Evolutionary conservation across 2,113 vertebrate species (phyloP).

Genomic region (Apteryx owenii): DNA sequence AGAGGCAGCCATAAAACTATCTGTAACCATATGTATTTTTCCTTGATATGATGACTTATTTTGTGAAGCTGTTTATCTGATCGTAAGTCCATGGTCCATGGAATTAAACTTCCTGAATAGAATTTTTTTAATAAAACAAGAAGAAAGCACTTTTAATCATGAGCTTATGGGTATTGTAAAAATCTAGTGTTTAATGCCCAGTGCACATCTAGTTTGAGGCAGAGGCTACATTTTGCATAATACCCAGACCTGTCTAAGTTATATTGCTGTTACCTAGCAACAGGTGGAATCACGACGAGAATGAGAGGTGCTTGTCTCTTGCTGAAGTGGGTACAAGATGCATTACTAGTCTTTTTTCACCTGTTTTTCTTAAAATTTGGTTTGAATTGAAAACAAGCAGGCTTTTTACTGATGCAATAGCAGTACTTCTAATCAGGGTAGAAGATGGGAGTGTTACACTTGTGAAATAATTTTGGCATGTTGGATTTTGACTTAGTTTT

Average conservation of each 20-base stretch:
- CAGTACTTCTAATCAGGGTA: background rate
- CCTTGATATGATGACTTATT: background rate
- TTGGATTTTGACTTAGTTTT: background rate
- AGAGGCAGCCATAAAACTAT: background rate
- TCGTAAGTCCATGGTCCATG: accelerated
- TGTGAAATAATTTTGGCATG: background rate
- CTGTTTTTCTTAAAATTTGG: constrained; percentile 44
- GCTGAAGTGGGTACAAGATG: constrained; percentile 56
- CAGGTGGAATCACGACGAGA: constrained; percentile 64
- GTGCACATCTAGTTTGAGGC: constrained; percentile 41
- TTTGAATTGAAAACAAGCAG: constrained; percentile 12
- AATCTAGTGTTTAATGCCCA: constrained; percentile 10
- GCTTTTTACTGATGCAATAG: background rate
- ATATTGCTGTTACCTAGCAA: constrained; percentile 58
- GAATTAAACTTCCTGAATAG: background rate
- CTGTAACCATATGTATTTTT: accelerated
- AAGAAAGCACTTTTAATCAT: background rate
- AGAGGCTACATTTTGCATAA: constrained; percentile 34
- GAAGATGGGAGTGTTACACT: background rate
- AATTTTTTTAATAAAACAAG: background rate
- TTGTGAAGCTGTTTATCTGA: background rate
- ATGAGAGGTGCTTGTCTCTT: constrained; percentile 53
- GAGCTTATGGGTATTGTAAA: background rate
- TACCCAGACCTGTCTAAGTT: constrained; percentile 27
- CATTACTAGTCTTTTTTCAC: constrained; percentile 22